Conservation (phyloP, 2,888 invertebrate genomes). For the Kryphioiulus occultus region DNA sequence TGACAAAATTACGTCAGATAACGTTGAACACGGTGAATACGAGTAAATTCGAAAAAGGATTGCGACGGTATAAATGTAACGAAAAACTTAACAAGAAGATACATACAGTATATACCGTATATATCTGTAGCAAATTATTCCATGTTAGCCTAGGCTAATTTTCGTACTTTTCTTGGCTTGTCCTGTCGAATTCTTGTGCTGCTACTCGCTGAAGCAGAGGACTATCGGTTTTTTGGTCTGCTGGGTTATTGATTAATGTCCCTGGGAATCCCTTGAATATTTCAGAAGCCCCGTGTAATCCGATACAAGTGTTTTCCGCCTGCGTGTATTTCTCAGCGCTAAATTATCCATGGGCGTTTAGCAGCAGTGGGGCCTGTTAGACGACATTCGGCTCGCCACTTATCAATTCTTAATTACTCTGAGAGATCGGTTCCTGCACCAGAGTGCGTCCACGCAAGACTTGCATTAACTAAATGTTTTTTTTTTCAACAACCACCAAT, state of each 20-base stretch:
- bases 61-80: too few species aligned
- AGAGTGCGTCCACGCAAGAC: neutral
- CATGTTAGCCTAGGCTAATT: too few species aligned
- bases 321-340: neutral
- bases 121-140: too few species aligned
- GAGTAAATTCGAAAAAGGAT: too few species aligned
- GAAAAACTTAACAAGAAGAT: too few species aligned
- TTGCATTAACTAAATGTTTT: neutral
- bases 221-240: neutral
- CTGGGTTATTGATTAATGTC: neutral
- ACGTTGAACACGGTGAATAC: too few species aligned
- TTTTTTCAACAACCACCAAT: neutral
- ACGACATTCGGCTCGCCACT: neutral
- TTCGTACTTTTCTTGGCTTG: neutral
- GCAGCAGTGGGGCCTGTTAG: neutral
- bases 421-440: neutral
- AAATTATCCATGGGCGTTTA: slow-evolving; percentile 8
- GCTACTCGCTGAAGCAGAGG: neutral
- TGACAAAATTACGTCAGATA: too few species aligned
- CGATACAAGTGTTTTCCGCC: neutral
- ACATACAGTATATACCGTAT: too few species aligned
- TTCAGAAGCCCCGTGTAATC: neutral
- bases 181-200: neutral
- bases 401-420: slow-evolving; percentile 16
- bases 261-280: slow-evolving; percentile 1